These are phyloP conservation scores for Willowsia nigromaculata DNA, from an alignment of 2,888 invertebrate genomes.

Conservation along the genomic window DNA sequence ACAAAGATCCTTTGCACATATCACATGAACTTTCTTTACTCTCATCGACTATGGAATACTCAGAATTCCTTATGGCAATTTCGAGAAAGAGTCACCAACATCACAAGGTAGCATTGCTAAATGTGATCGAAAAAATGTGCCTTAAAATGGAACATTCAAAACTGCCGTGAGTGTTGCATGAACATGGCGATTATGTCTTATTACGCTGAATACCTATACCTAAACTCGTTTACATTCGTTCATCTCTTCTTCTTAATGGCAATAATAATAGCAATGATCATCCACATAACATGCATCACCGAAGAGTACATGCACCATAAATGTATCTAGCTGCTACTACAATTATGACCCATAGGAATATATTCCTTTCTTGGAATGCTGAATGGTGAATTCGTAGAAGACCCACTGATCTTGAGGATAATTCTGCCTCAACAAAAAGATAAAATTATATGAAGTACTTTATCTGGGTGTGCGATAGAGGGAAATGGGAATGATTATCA, in stretches of 20 bases:
- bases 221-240: conserved; percentile 62
- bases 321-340: not conserved
- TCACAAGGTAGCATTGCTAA: conserved; percentile 50
- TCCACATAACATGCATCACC: not conserved
- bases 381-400: not conserved
- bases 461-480: conserved; percentile 3
- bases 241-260: conserved; percentile 41
- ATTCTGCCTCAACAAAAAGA: not conserved
- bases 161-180: conserved; percentile 50
- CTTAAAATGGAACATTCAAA: conserved; percentile 67
- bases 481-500: conserved; percentile 18
- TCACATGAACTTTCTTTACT: not conserved
- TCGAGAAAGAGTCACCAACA: not conserved
- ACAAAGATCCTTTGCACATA: no score
- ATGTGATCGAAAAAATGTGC: conserved; percentile 54
- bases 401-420: not conserved
- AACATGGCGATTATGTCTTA: conserved; percentile 64
- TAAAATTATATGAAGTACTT: not conserved
- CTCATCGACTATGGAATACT: not conserved
- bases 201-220: conserved; percentile 66
- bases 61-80: not conserved
- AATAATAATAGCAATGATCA: conserved; percentile 35
- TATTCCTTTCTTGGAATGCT: conserved; percentile 49
- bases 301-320: not conserved
- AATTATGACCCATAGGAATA: not conserved